Evolutionary conservation across 1,140 invertebrate species (phyloP), one percentile per base, ranked within the genome.

Genomic region (Rhizoglyphus robini): DNA sequence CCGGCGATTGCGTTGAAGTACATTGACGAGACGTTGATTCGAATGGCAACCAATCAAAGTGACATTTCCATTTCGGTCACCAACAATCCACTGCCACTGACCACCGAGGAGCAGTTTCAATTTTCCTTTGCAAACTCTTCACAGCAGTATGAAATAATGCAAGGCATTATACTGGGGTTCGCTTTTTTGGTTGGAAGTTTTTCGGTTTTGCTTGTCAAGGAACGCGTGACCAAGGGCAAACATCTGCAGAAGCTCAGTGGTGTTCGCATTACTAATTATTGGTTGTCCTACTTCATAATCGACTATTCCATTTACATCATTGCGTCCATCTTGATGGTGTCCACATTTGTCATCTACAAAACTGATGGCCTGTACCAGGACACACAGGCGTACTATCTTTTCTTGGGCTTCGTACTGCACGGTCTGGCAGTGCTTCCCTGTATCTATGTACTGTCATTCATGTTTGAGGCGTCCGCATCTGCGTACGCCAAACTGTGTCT

Each of bases 151-250:
- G 30, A 64, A 23, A 25, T 64, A 20, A 31, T 48, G 27, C 41
- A 64, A 48, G 20, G 20, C 32, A 72, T 81, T 23, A 68, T 81
- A 27, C 69, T 81, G 69, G 83, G 85, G 2, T 86, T 90, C 59
- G 88, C 89, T 58, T 93, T 94, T 78, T 88, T 90, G 73, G 80
- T 80, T 1, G 79, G 80, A 4, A 79, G 78, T 69, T 82, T 81
- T 70, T 74, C 77, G 0, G 73, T 81, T 29, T 79, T 79, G 63
- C 70, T 81, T 0, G 78, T 82, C 41, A 75, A 79, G 51, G 82
- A 83, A 68, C 68, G 79, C 11, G 70, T 74, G 0, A 74, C 74
- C 36, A 77, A 76, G 65, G 77, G 78, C 27, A 80, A 81, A 66
- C 79, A 81, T 66, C 70, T 83, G 3, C 80, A 83, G 71, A 51